These are phyloP conservation scores for Montipora foliosa DNA, from an alignment of 64 coral and sea anemone genomes.

Conservation along the genomic window DNA sequence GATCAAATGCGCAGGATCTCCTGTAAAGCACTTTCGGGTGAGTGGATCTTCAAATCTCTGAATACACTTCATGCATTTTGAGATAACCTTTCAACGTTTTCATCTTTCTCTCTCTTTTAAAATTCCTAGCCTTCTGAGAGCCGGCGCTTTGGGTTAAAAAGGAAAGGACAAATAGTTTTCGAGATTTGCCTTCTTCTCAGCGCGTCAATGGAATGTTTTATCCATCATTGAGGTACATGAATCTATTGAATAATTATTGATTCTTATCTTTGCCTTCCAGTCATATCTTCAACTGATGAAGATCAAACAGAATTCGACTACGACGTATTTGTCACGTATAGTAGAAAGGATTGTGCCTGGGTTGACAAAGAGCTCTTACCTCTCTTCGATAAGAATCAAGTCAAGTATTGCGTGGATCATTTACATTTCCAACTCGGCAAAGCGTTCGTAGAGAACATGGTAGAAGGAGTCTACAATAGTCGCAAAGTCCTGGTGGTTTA, in stretches of 20 bases:
- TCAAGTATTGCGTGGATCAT: slow-evolving; percentile 43
- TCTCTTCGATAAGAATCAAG: slow-evolving; percentile 5
- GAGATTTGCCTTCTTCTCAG: too few relatives aligned
- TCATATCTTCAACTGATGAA: background rate
- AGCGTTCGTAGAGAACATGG: slow-evolving; percentile 18
- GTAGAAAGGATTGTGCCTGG: slow-evolving; percentile 13
- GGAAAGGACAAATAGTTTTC: too few relatives aligned
- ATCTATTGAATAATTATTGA: background rate
- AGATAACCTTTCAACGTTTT: too few relatives aligned
- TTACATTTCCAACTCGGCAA: slow-evolving; percentile 42
- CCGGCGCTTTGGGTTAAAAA: too few relatives aligned
- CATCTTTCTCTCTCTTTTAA: too few relatives aligned
- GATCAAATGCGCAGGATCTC: too few relatives aligned
- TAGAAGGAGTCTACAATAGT: slow-evolving; percentile 42
- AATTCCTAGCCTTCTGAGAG: too few relatives aligned
- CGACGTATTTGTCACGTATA: slow-evolving; percentile 57
- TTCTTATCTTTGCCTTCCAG: background rate
- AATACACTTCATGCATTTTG: too few relatives aligned
- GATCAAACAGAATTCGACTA: slow-evolving; percentile 14
- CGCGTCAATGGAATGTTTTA: too few relatives aligned
- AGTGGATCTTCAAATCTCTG: too few relatives aligned
- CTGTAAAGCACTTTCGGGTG: too few relatives aligned
- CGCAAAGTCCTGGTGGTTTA: slow-evolving; percentile 48
- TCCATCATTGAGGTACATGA: too few relatives aligned
- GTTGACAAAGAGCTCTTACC: slow-evolving; percentile 11